A percentile compares a stretch with the other conserved stretches of the same genome.
Conservation (phyloP, 1,140 invertebrate species). For the Solen grandis region DNA sequence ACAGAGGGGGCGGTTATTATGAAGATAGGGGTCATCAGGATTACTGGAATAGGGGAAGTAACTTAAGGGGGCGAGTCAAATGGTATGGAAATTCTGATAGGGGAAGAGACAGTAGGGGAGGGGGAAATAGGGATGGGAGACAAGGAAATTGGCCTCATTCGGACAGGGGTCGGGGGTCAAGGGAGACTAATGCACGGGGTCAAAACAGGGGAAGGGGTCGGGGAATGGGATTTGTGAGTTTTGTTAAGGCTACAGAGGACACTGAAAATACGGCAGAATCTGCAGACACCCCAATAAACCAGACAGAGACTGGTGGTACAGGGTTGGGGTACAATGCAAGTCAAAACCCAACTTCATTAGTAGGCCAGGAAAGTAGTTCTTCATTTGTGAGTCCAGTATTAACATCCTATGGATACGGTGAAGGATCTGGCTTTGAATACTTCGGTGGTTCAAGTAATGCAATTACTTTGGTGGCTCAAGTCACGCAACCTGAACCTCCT, state of each 20-base stretch:
- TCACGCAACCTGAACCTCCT: too few species aligned
- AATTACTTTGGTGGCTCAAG: too few species aligned
- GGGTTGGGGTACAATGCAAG: background rate
- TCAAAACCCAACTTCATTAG: background rate
- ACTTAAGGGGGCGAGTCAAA: background rate
- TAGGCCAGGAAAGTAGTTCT: background rate
- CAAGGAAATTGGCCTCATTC: background rate
- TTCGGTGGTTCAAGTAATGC: background rate
- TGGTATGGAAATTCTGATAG: background rate
- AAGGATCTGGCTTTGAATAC: background rate
- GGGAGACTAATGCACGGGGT: background rate
- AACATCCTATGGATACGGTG: background rate
- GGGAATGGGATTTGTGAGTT: background rate
- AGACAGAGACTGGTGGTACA: background rate
- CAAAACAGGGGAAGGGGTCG: background rate
- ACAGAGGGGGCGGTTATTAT: conserved; percentile 5
- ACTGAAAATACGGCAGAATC: background rate
- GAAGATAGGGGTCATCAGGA: background rate
- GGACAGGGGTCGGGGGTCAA: background rate
- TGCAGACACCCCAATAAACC: background rate
- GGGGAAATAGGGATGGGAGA: background rate
- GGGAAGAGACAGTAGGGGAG: background rate
- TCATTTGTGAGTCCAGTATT: background rate
- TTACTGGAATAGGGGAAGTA: background rate
- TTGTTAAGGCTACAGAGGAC: background rate